Conservation (phyloP, 2,888 invertebrate species). For the Esperia sulphurella region DNA sequence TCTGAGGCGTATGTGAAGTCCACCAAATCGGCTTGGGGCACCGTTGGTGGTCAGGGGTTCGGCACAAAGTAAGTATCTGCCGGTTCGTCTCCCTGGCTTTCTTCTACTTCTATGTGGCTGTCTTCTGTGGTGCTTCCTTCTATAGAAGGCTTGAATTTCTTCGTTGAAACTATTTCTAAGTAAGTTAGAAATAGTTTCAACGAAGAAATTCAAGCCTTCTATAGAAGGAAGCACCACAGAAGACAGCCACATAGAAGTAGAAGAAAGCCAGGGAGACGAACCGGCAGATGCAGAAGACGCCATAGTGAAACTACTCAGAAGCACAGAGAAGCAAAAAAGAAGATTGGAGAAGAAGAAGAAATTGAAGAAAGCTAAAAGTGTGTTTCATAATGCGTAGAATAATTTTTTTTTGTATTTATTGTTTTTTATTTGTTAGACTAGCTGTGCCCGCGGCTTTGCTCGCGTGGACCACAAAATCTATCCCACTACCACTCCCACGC, state of each 20-base stretch:
- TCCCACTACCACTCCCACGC: no score
- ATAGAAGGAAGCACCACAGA: conserved; percentile 43
- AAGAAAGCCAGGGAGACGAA: conserved; percentile 13
- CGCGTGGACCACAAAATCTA: no score
- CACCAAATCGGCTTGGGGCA: no score
- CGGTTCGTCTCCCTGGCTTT: no score
- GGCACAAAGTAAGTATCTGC: no score
- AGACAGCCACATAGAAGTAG: conserved; percentile 9
- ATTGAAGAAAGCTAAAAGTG: conserved; percentile 65
- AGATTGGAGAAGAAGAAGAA: conserved; percentile 55
- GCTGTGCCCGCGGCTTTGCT: no score
- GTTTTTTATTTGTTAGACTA: no score
- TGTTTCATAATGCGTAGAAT: conserved; percentile 66
- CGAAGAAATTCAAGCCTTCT: conserved; percentile 47
- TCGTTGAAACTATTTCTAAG: conserved; percentile 20
- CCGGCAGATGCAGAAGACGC: conserved; percentile 41
- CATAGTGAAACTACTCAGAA: conserved; percentile 58
- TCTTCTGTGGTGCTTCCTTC: conserved; percentile 42
- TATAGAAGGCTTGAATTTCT: conserved; percentile 46
- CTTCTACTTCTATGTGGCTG: no score
- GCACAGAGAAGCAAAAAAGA: conserved; percentile 65
- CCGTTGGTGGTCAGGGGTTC: no score
- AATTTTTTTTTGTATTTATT: conserved; percentile 12
- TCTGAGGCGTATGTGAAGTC: no score
- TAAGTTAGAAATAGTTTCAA: conserved; percentile 13